These are phyloP conservation scores for Idris sp. DNA, from an alignment of 1,140 invertebrate species.

Conservation along the genomic window DNA sequence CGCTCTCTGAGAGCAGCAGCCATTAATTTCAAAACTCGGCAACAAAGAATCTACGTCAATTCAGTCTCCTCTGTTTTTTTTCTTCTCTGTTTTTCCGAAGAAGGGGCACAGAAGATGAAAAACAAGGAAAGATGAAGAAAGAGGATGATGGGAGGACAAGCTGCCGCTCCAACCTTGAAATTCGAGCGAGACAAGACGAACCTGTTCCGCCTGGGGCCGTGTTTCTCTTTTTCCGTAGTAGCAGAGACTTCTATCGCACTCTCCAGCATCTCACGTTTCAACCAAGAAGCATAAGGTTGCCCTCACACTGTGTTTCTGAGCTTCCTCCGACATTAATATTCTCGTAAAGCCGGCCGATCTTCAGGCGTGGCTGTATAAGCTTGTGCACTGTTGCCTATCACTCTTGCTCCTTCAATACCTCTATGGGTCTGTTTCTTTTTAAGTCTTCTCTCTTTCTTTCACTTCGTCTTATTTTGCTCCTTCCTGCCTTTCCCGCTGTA, in stretches of 20 bases:
- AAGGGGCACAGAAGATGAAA: neutral
- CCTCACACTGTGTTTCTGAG: slow-evolving; percentile 56
- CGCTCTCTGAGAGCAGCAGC: slow-evolving; percentile 55
- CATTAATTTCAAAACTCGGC: slow-evolving; percentile 74
- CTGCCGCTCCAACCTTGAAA: slow-evolving; percentile 52
- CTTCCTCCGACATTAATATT: slow-evolving; percentile 68
- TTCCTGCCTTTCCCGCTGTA: slow-evolving; percentile 19
- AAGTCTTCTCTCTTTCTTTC: slow-evolving; percentile 11
- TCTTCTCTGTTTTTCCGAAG: slow-evolving; percentile 43
- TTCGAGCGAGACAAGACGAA: slow-evolving; percentile 55
- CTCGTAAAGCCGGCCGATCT: slow-evolving; percentile 60
- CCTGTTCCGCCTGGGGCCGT: slow-evolving; percentile 71
- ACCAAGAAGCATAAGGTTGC: slow-evolving; percentile 56
- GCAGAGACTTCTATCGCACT: slow-evolving; percentile 65
- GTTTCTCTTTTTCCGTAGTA: slow-evolving; percentile 74
- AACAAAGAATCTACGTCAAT: slow-evolving; percentile 71
- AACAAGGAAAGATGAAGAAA: slow-evolving; percentile 17
- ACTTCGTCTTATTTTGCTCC: slow-evolving; percentile 18
- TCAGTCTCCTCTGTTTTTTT: slow-evolving; percentile 61
- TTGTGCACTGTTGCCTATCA: slow-evolving; percentile 40
- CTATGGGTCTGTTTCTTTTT: slow-evolving; percentile 21
- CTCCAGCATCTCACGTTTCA: slow-evolving; percentile 48
- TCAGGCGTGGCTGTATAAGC: slow-evolving; percentile 63
- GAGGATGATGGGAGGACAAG: slow-evolving; percentile 35
- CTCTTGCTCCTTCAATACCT: slow-evolving; percentile 21